Percentiles rank a stretch among this genome's conserved stretches.
phyloP scores from a whole-genome alignment of 2,797 vertebrate genomes.

The Diglossa cyanea region DNA sequence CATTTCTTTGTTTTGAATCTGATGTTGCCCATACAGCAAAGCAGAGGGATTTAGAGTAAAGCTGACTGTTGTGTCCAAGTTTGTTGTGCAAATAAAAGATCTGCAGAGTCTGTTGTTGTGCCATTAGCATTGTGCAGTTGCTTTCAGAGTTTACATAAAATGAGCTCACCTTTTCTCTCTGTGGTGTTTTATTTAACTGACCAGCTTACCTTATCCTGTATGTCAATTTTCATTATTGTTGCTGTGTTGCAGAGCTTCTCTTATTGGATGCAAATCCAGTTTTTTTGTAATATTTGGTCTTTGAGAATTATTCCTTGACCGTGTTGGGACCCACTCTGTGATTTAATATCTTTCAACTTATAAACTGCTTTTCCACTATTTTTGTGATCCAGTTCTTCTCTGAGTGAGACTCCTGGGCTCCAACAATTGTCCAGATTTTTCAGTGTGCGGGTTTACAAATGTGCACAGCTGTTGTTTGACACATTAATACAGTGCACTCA shows the following conservation, averaged over 20 bases:
- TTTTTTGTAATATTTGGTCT: not conserved
- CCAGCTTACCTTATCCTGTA: not conserved
- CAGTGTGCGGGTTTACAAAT: not conserved
- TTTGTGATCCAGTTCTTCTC: not conserved
- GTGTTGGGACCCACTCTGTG: not conserved
- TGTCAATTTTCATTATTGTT: not conserved
- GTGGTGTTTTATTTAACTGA: not conserved
- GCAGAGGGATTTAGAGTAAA: slow-evolving; percentile 38
- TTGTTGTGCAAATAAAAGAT: slow-evolving; percentile 25
- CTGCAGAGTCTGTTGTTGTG: slow-evolving; percentile 19
- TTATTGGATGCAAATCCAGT: not conserved
- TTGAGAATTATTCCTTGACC: not conserved
- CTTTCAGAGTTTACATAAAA: not conserved
- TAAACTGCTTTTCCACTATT: not conserved
- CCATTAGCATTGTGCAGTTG: not conserved
- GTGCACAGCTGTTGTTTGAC: not conserved
- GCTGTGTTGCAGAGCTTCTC: not conserved
- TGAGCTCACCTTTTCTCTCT: not conserved
- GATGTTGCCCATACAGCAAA: not conserved
- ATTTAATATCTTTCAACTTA: not conserved
- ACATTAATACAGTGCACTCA: not conserved
- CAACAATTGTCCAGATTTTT: not conserved
- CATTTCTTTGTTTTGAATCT: slow-evolving; percentile 36
- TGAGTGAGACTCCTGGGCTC: not conserved
- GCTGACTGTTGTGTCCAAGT: slow-evolving; percentile 14